phyloP scores from a whole-genome alignment of 2,888 invertebrate species.

The Euplexia lucipara region DNA sequence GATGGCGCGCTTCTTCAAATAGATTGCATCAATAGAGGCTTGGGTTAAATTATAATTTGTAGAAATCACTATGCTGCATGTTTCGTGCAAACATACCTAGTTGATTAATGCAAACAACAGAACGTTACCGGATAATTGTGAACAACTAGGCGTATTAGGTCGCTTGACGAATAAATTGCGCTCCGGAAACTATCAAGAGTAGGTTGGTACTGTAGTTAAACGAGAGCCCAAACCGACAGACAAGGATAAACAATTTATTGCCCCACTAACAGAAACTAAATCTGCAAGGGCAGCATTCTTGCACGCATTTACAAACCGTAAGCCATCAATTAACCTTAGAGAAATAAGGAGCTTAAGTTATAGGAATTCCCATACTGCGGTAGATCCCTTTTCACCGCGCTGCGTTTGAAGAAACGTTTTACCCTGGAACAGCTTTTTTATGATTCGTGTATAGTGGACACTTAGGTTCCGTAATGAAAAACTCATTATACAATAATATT shows the following conservation, averaged over 20 bases:
- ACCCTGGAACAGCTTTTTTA: slow-evolving; percentile 41
- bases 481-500: slow-evolving; percentile 43
- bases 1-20: slow-evolving; percentile 53
- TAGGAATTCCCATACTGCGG: slow-evolving; percentile 72
- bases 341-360: slow-evolving; percentile 68
- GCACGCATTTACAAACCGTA: slow-evolving; percentile 82
- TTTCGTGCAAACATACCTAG: background rate
- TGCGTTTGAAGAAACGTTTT: slow-evolving; percentile 32
- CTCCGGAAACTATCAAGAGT: slow-evolving; percentile 31
- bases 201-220: slow-evolving; percentile 49
- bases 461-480: slow-evolving; percentile 45
- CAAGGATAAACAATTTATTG: slow-evolving; percentile 75
- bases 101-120: slow-evolving; percentile 8
- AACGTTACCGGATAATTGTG: slow-evolving; percentile 29
- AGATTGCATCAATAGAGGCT: slow-evolving; percentile 49
- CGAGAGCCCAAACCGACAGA: slow-evolving; percentile 62
- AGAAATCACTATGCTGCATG: slow-evolving; percentile 12
- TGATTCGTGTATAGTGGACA: slow-evolving; percentile 26
- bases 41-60: slow-evolving; percentile 19
- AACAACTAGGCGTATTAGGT: slow-evolving; percentile 24
- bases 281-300: slow-evolving; percentile 85
- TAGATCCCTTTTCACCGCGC: slow-evolving; percentile 63
- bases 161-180: slow-evolving; percentile 35
- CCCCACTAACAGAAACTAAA: slow-evolving; percentile 77
- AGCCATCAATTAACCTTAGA: slow-evolving; percentile 83